phyloP scores from a whole-genome alignment of 1,140 invertebrate species.

The Helicoverpa zea region DNA sequence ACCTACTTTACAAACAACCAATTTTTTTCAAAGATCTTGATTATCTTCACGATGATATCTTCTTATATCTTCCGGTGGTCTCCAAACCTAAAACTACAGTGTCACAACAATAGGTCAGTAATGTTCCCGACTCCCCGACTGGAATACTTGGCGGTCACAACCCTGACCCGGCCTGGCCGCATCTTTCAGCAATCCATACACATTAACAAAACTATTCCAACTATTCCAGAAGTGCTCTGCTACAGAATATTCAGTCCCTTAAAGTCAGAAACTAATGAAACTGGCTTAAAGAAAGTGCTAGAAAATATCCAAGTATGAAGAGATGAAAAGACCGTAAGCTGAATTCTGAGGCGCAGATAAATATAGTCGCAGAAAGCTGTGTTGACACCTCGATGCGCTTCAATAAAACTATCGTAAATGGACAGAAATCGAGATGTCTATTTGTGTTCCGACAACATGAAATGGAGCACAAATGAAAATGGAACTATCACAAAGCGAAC shows the following conservation, averaged over 20 bases:
- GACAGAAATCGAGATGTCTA: slow-evolving; percentile 8
- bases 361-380: neutral
- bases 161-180: neutral
- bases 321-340: slow-evolving; percentile 13
- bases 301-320: neutral
- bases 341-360: slow-evolving; percentile 6
- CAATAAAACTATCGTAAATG: slow-evolving; percentile 11
- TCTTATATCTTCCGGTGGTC: neutral
- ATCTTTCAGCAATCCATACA: neutral
- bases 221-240: neutral
- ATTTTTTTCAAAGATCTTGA: too few relatives aligned
- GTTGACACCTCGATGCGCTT: slow-evolving; percentile 5
- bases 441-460: neutral
- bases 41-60: too few relatives aligned
- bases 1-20: too few relatives aligned
- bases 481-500: neutral
- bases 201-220: neutral
- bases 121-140: neutral
- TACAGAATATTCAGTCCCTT: neutral
- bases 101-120: slow-evolving; percentile 28
- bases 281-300: neutral
- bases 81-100: neutral
- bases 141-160: slow-evolving; percentile 23
- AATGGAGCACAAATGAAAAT: neutral
- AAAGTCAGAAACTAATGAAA: neutral